Evolutionary conservation across 2,888 invertebrate species (phyloP), one percentile per base, ranked within the genome.

Genomic region (Dicyrtomina minuta): DNA sequence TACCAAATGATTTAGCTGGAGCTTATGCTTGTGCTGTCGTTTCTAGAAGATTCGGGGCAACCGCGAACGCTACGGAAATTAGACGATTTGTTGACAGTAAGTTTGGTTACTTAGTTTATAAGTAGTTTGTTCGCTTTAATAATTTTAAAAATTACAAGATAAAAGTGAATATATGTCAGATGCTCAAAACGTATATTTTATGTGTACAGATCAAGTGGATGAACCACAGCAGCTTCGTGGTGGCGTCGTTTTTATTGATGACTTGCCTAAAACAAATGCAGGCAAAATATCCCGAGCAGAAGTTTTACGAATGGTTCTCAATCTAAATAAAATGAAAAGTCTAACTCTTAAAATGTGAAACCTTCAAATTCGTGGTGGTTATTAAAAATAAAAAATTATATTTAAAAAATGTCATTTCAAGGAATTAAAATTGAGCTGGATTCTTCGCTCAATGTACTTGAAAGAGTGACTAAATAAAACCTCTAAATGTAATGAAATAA

Each of bases 11-110:
- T 2, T 39, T 20, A 1, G 46, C 49, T 55, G 68, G 62, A 6
- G 51, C 61, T 46, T 4, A 62, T 1, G 24, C 68, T 8, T 68
- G 61, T 46, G 68, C 61, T 24, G 68, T 68, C 20, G 58, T 68
- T 2, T 51, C 53, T 2, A 41, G 62, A 39, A 68, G 43, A 55
- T 44, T 62, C 24, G 62, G 62, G 4, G 27, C 62, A 6, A 41
- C 33, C 4, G 53, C 41, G n/a, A 56, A 27, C 27, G 53, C 44
- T 43, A 62, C 51, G 1, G 68, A 68, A 43, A 43, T 68, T 22
- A 55, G 53, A 24, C 43, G 44, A 33, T 68, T 62, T 68, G 62
- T 68, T 46, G 61, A 61, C 24, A 13, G 62, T 68, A 55, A 55
- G 61, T 44, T 33, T 15, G 12, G 20, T 53, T 17, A 64, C 24